phyloP scores from a whole-genome alignment of 2,113 vertebrate genomes.

The Scatophagus argus region DNA sequence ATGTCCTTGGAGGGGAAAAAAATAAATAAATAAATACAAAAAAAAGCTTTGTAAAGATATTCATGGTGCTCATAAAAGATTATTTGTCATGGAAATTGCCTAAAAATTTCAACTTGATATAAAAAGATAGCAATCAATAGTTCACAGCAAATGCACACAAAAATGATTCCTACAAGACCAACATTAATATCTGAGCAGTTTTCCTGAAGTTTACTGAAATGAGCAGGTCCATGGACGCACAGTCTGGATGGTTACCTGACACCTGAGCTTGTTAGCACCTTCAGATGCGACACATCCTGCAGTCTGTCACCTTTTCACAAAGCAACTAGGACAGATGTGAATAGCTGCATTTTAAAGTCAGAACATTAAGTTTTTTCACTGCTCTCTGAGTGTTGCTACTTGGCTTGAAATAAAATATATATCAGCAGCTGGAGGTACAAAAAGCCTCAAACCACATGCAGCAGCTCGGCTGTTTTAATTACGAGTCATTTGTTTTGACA shows the following conservation, averaged over 20 bases:
- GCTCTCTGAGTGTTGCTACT: slow-evolving; percentile 10
- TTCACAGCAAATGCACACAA: background rate
- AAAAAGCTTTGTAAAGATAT: background rate
- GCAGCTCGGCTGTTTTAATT: background rate
- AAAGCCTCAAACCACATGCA: background rate
- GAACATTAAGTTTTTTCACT: background rate
- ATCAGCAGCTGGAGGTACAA: slow-evolving; percentile 6
- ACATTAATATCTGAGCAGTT: background rate
- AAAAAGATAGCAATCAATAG: background rate
- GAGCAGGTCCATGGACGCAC: background rate
- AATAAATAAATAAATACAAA: background rate
- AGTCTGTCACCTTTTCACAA: slow-evolving; percentile 22
- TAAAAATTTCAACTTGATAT: background rate
- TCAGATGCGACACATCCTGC: background rate
- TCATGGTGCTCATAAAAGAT: background rate
- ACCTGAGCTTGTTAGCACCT: slow-evolving; percentile 33
- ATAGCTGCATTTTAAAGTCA: background rate
- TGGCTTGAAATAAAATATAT: background rate
- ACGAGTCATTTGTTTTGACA: slow-evolving; percentile 13
- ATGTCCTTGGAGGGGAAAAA: slow-evolving; percentile 29
- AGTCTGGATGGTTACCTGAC: background rate
- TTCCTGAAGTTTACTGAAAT: background rate
- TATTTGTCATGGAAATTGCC: background rate
- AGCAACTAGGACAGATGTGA: background rate
- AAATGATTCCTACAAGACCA: background rate